These are phyloP conservation scores for Enteromius trimaculatus DNA, from an alignment of 2,797 vertebrate species.

Conservation along the genomic window DNA sequence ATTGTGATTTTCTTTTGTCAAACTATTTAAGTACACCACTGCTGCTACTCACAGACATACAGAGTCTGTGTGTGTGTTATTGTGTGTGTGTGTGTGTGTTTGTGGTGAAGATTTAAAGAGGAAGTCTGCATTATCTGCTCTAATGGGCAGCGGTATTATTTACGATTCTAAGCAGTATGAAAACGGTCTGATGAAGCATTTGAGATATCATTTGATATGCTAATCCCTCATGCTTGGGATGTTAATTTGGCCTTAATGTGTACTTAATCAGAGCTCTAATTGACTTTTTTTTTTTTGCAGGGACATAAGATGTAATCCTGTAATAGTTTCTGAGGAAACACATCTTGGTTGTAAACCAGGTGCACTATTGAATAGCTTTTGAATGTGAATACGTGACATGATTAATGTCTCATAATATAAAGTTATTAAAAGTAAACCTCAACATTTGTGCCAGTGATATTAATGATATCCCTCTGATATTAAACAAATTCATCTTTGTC, in stretches of 20 bases:
- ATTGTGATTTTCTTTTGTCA: not conserved
- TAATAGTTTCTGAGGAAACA: not conserved
- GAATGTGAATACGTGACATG: constrained; percentile 68
- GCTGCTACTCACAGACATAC: constrained; percentile 18
- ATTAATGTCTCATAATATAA: constrained; percentile 58
- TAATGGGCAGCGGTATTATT: constrained; percentile 23
- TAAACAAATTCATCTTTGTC: constrained; percentile 53
- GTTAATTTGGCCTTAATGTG: constrained; percentile 35
- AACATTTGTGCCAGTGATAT: constrained; percentile 6
- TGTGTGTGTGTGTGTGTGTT: constrained; percentile 9
- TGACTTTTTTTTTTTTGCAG: not conserved
- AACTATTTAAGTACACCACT: not conserved
- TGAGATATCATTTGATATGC: not conserved
- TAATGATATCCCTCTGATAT: constrained; percentile 44
- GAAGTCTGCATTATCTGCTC: constrained; percentile 14
- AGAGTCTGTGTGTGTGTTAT: not conserved
- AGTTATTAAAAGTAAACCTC: constrained; percentile 59
- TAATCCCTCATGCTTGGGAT: constrained; percentile 27
- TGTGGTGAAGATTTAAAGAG: constrained; percentile 31
- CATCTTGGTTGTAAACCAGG: not conserved
- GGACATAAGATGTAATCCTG: not conserved
- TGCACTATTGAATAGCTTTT: constrained; percentile 51
- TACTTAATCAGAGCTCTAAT: constrained; percentile 11
- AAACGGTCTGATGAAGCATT: constrained; percentile 64
- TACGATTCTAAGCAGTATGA: constrained; percentile 31